phyloP scores from a whole-genome alignment of 2,113 vertebrate genomes.

The Mus pahari region DNA sequence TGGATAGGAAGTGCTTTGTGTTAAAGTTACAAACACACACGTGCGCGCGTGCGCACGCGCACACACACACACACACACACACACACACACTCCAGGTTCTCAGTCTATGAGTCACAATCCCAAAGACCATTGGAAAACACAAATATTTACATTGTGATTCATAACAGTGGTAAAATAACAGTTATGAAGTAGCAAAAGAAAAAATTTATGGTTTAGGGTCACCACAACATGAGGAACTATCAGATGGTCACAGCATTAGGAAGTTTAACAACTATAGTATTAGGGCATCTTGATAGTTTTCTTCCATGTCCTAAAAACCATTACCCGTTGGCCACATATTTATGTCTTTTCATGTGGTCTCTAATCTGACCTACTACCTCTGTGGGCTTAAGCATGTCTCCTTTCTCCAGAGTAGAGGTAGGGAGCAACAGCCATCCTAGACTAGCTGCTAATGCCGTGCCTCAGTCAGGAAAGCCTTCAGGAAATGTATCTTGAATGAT shows the following conservation, averaged over 20 bases:
- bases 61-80: accelerated
- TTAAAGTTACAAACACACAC: not conserved
- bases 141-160: not conserved
- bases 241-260: not conserved
- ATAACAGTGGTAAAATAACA: not conserved
- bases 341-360: not conserved
- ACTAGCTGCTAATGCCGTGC: no score
- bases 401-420: not conserved
- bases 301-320: not conserved
- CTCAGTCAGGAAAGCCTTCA: not conserved
- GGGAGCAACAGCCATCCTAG: not conserved
- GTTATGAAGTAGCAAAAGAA: not conserved
- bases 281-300: not conserved
- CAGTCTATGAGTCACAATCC: no score
- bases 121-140: not conserved
- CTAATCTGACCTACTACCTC: not conserved
- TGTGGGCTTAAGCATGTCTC: not conserved
- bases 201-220: not conserved
- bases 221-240: not conserved
- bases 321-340: not conserved
- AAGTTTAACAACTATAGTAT: not conserved
- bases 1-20: not conserved
- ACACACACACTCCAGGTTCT: not conserved
- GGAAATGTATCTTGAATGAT: not conserved
- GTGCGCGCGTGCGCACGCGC: accelerated